Percentiles rank a stretch among this genome's conserved stretches.
These are phyloP conservation scores for Patagioenas fasciata DNA, from an alignment of 2,113 vertebrate genomes.

Conservation along the genomic window DNA sequence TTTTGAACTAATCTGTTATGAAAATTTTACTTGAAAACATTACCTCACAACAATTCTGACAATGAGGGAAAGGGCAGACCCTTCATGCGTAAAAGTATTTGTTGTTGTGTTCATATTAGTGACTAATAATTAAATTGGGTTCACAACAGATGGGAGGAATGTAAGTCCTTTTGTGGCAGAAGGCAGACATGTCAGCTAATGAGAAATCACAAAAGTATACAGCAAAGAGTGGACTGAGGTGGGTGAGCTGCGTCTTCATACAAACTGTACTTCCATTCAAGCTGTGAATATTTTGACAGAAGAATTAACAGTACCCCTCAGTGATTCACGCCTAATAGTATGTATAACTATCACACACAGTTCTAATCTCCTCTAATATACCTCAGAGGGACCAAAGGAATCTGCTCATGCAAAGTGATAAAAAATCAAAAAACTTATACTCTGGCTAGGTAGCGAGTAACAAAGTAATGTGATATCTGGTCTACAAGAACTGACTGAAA, in stretches of 20 bases:
- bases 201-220: conserved; percentile 43
- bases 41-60: not conserved
- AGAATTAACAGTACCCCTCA: not conserved
- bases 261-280: conserved; percentile 14
- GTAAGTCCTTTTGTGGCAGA: conserved; percentile 62
- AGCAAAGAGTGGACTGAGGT: conserved; percentile 12
- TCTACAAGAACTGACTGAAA: not conserved
- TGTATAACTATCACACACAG: not conserved
- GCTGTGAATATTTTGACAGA: not conserved
- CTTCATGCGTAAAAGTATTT: not conserved
- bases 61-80: not conserved
- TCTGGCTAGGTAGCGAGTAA: not conserved
- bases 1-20: not conserved
- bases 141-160: conserved; percentile 66
- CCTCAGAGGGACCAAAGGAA: not conserved
- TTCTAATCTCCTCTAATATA: not conserved
- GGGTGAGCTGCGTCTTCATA: not conserved
- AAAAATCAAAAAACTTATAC: not conserved
- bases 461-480: not conserved
- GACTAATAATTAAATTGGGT: conserved; percentile 55
- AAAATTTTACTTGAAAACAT: not conserved
- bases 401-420: not conserved
- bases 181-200: conserved; percentile 48
- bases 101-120: not conserved
- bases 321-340: not conserved